These are phyloP conservation scores for Drosophila sordidula DNA, from an alignment of 2,888 invertebrate genomes.

Conservation along the genomic window DNA sequence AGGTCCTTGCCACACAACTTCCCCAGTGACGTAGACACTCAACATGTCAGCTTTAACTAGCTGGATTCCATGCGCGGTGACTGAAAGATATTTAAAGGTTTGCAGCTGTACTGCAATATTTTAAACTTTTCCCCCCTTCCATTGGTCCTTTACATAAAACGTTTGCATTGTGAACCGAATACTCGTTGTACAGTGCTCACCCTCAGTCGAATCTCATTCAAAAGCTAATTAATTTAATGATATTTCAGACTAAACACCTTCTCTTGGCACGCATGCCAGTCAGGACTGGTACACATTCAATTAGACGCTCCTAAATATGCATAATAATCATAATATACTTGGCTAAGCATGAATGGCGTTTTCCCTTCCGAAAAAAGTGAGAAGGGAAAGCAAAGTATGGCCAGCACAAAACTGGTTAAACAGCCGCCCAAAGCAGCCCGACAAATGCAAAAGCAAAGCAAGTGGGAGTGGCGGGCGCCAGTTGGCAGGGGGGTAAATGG, in stretches of 20 bases:
- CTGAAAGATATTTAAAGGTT: not conserved
- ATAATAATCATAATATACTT: constrained; percentile 58
- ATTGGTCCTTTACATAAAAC: not conserved
- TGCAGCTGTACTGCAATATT: not conserved
- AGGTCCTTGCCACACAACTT: not conserved
- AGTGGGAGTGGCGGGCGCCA: not conserved
- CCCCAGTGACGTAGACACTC: not conserved
- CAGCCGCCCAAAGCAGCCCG: constrained; percentile 2
- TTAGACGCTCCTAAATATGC: constrained; percentile 69
- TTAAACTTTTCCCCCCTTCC: not conserved
- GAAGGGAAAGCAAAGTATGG: constrained; percentile 5
- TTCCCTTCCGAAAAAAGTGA: constrained; percentile 9
- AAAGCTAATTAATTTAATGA: constrained; percentile 68
- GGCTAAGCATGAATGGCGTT: constrained; percentile 52
- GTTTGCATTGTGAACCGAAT: not conserved
- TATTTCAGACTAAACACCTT: constrained; percentile 40
- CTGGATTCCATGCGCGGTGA: not conserved
- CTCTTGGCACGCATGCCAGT: constrained; percentile 32
- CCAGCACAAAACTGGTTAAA: constrained; percentile 12
- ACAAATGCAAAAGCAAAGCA: not conserved
- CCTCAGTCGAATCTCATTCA: constrained; percentile 1
- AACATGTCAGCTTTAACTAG: not conserved
- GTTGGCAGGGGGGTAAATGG: not conserved
- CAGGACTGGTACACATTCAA: constrained; percentile 59
- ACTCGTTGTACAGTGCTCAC: not conserved